phyloP scores from a whole-genome alignment of 2,113 vertebrate species.

The Pantherophis guttatus region DNA sequence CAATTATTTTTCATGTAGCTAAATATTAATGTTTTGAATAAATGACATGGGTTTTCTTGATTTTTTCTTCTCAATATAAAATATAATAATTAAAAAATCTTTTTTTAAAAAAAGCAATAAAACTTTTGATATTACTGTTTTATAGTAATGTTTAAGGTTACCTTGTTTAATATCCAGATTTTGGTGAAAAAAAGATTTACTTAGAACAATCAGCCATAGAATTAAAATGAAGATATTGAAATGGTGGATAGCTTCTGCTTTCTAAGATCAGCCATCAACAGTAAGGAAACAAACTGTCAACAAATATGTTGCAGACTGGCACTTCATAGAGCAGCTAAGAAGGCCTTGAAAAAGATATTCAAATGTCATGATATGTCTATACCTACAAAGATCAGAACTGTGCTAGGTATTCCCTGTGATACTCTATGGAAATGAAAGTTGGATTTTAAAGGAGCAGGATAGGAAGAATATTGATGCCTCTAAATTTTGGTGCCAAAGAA shows the following conservation, averaged over 20 bases:
- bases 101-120: neutral
- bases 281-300: neutral
- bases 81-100: neutral
- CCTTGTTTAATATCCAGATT: neutral
- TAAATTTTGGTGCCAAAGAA: neutral
- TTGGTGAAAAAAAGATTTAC: neutral
- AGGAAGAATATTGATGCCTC: neutral
- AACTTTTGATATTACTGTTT: neutral
- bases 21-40: constrained; percentile 25
- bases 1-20: neutral
- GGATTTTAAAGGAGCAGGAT: neutral
- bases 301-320: neutral
- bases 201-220: constrained; percentile 12
- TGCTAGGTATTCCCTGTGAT: neutral
- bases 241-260: neutral
- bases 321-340: neutral
- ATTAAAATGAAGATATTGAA: neutral
- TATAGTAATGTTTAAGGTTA: neutral
- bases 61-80: neutral
- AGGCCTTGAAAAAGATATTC: neutral
- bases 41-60: constrained; percentile 21
- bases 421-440: neutral
- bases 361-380: neutral
- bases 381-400: neutral
- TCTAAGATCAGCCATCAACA: neutral